Evolutionary conservation across 35 echinoderm and acorn worm species (phyloP), one percentile per base, ranked within the genome.

Genomic region (Lytechinus pictus): DNA sequence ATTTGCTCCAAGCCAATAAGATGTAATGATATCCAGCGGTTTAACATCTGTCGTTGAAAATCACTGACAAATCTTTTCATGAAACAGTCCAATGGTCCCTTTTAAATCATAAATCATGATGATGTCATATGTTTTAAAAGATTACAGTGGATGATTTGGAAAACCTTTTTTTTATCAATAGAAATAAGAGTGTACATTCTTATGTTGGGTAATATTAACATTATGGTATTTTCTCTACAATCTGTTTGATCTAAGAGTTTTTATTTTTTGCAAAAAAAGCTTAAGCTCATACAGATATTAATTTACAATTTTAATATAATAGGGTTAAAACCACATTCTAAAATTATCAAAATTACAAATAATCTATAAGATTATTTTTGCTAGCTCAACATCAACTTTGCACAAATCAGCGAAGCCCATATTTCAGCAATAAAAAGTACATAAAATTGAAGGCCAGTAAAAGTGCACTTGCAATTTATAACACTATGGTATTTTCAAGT

Each of bases 401-500:
- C 56, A 58, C 56, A 9, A n/a, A 79, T 24, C 66, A 79, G 66
- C 66, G 66, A 79, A 79, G 66, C 66, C 12, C 66, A 27, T 79
- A 79, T 79, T 79, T 79, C 66, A 79, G 66, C 66, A 79, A 79
- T 79, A 79, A 79, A 79, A 79, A 79, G 66, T 79, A 79, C 66
- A 79, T 79, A 24, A 24, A 58, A 79, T 79, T 79, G 66, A 79
- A 79, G 66, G 66, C 66, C 66, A 24, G 66, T 79, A 16, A 79
- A 79, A 79, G 66, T 79, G 66, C 66, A 79, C 66, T 79, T 79
- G 66, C 66, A 79, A 7, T 79, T 7, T 24, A 24, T 79, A 12
- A 10, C 21, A 24, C 21, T n/a, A 24, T 79, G 19, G 6, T 71
- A 14, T 24, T n/a, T 79, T 27, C 19, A 79, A 79, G n/a, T 79